phyloP scores from a whole-genome alignment of 2,797 vertebrate species.

The Oryzias sinensis region DNA sequence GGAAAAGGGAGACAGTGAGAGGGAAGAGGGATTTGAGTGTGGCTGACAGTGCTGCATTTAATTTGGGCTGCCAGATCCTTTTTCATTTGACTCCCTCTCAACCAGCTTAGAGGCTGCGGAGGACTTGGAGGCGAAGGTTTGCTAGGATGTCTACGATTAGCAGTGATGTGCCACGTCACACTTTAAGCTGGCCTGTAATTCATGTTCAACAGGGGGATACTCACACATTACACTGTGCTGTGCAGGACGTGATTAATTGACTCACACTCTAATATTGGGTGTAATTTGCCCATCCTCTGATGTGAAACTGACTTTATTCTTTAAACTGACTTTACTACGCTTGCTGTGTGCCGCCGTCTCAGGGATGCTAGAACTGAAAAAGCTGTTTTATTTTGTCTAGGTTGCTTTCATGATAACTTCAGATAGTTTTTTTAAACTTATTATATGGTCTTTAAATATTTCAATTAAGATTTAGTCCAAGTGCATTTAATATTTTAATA shows the following conservation, averaged over 20 bases:
- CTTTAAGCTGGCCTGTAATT: conserved; percentile 77
- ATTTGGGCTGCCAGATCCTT: conserved; percentile 81
- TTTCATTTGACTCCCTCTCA: conserved; percentile 78
- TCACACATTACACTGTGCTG: conserved; percentile 77
- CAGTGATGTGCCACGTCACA: conserved; percentile 73
- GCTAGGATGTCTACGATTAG: conserved; percentile 76
- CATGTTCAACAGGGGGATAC: conserved; percentile 82
- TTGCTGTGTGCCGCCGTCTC: conserved; percentile 69
- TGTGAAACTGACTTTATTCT: conserved; percentile 76
- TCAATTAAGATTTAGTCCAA: conserved; percentile 11
- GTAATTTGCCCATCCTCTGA: conserved; percentile 78
- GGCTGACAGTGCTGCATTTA: conserved; percentile 77
- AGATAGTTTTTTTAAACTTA: conserved; percentile 29
- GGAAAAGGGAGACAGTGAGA: conserved; percentile 57
- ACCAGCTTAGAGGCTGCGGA: conserved; percentile 75
- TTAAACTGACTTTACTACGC: conserved; percentile 52
- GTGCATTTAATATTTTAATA: not conserved
- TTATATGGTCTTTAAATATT: conserved; percentile 25
- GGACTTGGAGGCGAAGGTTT: conserved; percentile 72
- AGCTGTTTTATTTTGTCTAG: conserved; percentile 48
- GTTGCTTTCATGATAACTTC: conserved; percentile 26
- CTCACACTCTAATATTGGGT: conserved; percentile 78
- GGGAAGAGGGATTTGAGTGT: conserved; percentile 72
- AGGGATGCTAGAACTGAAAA: conserved; percentile 63
- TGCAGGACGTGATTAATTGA: conserved; percentile 78